A percentile compares a stretch with the other conserved stretches of the same genome.
These are phyloP conservation scores for Microctonus hyperodae DNA, from an alignment of 2,888 invertebrate genomes.

Conservation along the genomic window DNA sequence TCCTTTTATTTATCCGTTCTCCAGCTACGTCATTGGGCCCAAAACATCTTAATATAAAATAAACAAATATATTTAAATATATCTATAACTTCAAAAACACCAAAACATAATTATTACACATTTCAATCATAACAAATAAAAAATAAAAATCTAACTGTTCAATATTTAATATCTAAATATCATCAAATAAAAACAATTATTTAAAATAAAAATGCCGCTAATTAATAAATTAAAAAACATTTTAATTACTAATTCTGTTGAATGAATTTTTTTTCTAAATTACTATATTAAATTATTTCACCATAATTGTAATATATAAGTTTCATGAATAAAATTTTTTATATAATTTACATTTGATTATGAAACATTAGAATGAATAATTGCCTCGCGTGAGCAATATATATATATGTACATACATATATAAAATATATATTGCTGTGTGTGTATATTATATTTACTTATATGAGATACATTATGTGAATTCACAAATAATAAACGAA, in stretches of 20 bases:
- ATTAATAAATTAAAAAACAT: no score
- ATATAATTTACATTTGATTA: slow-evolving; percentile 34
- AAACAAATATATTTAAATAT: neutral
- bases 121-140: no score
- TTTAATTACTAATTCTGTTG: no score
- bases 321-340: neutral
- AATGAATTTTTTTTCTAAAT: neutral
- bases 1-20: slow-evolving; percentile 21
- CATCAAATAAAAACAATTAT: no score
- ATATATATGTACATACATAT: slow-evolving; percentile 1
- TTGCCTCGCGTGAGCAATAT: slow-evolving; percentile 24
- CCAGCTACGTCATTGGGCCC: slow-evolving; percentile 30
- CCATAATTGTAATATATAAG: neutral
- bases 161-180: no score
- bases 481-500: slow-evolving; percentile 2
- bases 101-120: no score
- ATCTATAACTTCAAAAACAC: neutral
- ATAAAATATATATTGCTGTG: no score
- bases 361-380: slow-evolving; percentile 34
- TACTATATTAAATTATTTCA: neutral
- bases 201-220: no score
- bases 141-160: no score
- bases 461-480: neutral
- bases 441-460: no score
- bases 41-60: neutral